A percentile compares a stretch with the other conserved stretches of the same genome.
Conservation (phyloP, 2,113 vertebrate genomes). For the Syngnathoides biaculeatus region DNA sequence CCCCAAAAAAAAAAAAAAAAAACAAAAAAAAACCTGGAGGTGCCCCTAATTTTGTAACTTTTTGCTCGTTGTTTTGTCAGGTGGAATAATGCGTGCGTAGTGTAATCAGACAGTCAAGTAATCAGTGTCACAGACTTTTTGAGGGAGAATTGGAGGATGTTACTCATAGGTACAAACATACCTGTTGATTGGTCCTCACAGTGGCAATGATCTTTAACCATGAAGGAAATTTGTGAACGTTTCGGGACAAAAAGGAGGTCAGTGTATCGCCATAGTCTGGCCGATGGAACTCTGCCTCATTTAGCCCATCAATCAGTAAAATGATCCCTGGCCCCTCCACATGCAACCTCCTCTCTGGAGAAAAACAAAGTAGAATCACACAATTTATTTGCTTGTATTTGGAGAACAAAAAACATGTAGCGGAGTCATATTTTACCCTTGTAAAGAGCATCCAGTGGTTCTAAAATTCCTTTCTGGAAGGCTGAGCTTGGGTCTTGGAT, state of each 20-base stretch:
- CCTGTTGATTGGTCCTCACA: slow-evolving; percentile 93
- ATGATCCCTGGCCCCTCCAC: slow-evolving; percentile 88
- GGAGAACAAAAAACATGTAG: too few relatives aligned
- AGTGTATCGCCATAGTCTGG: slow-evolving; percentile 97
- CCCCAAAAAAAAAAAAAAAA: too few relatives aligned
- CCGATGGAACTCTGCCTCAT: slow-evolving; percentile 98
- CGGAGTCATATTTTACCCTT: slow-evolving; percentile 75
- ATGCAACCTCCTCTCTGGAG: slow-evolving; percentile 86
- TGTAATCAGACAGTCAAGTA: too few relatives aligned
- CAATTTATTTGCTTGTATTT: neutral
- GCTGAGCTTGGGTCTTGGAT: slow-evolving; percentile 91
- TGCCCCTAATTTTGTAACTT: too few relatives aligned
- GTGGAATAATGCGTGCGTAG: too few relatives aligned
- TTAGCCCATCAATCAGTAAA: slow-evolving; percentile 93
- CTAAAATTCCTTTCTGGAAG: slow-evolving; percentile 86
- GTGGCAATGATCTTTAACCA: slow-evolving; percentile 97
- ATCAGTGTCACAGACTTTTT: too few relatives aligned
- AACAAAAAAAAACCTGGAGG: too few relatives aligned
- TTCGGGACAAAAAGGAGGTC: slow-evolving; percentile 90
- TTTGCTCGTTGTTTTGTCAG: too few relatives aligned
- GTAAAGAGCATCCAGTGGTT: slow-evolving; percentile 86
- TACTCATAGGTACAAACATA: slow-evolving; percentile 46
- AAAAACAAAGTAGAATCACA: neutral
- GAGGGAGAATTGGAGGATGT: too few relatives aligned
- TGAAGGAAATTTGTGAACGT: slow-evolving; percentile 88